phyloP scores from a whole-genome alignment of 2,888 invertebrate species.

The Yponomeuta cagnagella region DNA sequence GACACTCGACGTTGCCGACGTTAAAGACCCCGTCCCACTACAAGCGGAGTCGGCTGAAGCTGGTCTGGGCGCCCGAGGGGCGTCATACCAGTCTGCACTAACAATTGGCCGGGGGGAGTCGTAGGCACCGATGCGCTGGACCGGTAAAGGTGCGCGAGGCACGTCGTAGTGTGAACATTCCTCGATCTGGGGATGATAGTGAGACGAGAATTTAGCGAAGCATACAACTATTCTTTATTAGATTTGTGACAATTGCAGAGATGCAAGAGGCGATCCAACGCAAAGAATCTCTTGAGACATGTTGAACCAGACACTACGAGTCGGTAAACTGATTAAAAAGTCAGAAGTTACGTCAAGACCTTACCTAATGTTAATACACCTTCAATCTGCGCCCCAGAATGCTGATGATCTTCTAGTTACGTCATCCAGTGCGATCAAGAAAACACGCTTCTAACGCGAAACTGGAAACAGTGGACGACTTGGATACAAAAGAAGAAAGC shows the following conservation, averaged over 20 bases:
- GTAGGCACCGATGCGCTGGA: conserved; percentile 84
- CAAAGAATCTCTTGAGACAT: too few relatives aligned
- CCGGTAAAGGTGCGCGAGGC: conserved; percentile 68
- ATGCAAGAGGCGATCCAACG: neutral
- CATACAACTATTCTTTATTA: neutral
- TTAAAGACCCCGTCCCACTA: conserved; percentile 69
- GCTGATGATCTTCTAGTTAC: too few relatives aligned
- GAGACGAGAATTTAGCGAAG: neutral
- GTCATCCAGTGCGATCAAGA: too few relatives aligned
- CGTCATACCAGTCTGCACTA: conserved; percentile 61
- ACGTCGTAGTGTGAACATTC: conserved; percentile 70
- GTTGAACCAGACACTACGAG: too few relatives aligned
- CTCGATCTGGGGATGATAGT: conserved; percentile 46
- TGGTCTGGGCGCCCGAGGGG: conserved; percentile 65
- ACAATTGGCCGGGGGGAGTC: conserved; percentile 71
- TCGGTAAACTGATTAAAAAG: too few relatives aligned
- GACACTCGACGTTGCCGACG: conserved; percentile 67
- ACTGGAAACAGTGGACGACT: too few relatives aligned
- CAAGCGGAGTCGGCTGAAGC: conserved; percentile 73
- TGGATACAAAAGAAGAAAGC: too few relatives aligned
- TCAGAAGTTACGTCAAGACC: too few relatives aligned
- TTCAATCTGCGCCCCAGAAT: too few relatives aligned
- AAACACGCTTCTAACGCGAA: too few relatives aligned
- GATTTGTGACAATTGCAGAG: neutral
- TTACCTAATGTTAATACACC: too few relatives aligned